Base-by-base conservation (phyloP, 2,888 invertebrate genomes). In the Norana najaformis region DNA sequence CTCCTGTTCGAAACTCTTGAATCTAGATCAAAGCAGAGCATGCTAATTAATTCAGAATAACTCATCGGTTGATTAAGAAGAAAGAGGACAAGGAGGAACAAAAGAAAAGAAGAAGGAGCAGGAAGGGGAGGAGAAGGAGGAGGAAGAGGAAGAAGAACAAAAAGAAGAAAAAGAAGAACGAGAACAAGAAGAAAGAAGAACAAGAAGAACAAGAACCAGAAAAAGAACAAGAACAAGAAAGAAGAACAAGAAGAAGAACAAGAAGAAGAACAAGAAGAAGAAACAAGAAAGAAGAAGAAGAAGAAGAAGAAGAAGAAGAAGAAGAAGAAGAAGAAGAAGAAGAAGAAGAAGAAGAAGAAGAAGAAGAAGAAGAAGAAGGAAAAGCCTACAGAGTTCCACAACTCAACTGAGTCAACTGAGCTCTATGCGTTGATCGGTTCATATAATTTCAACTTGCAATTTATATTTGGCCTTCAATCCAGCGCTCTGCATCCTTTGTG, bases 1-100 rank as follows among this genome's bases (percentile, higher is more conserved):
- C 94, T 30, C 95, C 95, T 53, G 95, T 95, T 90, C 95, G 94
- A 93, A 95, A 95, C 93, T 96, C 96, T 93, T 96, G 95, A 41
- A 96, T 95, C 95, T 95, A 92, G 88, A 91, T 88, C 83, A 37
- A 23, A 35, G 41, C 1, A 39, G 83, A 89, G 37, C 37, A 37
- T 20, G 20, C 4, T n/a, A 30, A 85, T 5, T 88, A 8, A 88
- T 35, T 36, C 23, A 69, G 36, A 18, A 39, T 16, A 38, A 36
- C 85, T 36, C 35, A 88, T 34, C 39, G 88, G 16, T 38, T 34
- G 37, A 35, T 30, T 16, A 34, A 37, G 53, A 38, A 69, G 37
- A 47, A 47, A 23, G 4, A 23, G 23, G 4, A 23, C 20, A 1
- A 23, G 47, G 23, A 69, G 69, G 69, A 69, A n/a, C 23, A 47